These are phyloP conservation scores for Myotis pilosus DNA, from an alignment of 2,797 vertebrate genomes.

Conservation along the genomic window DNA sequence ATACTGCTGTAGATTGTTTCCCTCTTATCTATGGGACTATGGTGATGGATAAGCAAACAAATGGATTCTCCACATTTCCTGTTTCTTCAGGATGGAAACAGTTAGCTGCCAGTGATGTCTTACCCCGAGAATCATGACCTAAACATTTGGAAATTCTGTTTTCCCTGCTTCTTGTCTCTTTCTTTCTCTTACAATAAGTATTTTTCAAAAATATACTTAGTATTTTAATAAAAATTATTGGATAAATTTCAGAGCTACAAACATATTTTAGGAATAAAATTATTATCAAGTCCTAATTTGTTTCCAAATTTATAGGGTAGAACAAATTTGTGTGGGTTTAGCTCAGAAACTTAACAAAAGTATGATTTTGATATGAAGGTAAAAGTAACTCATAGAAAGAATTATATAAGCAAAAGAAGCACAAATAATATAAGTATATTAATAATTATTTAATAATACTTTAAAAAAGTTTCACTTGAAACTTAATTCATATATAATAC, in stretches of 20 bases:
- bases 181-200: not conserved
- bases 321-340: not conserved
- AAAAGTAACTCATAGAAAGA: not conserved
- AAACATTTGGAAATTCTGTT: not conserved
- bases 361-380: conserved; percentile 7
- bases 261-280: conserved; percentile 30
- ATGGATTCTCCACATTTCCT: not conserved
- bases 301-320: not conserved
- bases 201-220: not conserved
- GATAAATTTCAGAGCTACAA: not conserved
- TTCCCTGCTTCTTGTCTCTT: not conserved
- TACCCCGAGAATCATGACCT: not conserved
- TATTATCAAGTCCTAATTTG: not conserved
- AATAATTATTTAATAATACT: not conserved
- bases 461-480: not conserved
- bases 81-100: not conserved
- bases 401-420: not conserved
- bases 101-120: not conserved
- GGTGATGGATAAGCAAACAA: not conserved
- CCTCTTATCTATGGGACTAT: not conserved
- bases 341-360: not conserved
- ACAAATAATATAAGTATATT: not conserved
- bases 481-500: not conserved
- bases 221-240: not conserved
- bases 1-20: not conserved